Percentiles rank a stretch among this genome's conserved stretches.
Evolutionary conservation across 2,113 vertebrate genomes (phyloP).

Genomic region (Neotragus moschatus): DNA sequence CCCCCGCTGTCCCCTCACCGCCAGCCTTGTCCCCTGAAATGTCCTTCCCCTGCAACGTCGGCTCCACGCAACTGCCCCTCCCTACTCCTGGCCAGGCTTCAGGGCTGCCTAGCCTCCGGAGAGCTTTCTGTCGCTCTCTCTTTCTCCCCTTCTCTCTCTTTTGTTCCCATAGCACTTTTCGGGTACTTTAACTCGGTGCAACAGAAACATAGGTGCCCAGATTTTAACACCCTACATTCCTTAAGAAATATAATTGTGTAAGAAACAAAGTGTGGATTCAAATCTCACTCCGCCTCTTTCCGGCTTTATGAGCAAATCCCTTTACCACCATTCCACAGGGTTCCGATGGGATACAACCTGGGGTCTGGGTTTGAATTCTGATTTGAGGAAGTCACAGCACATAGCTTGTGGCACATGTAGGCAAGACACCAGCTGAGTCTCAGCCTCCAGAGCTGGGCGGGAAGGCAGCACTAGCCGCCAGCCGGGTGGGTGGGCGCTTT

Average conservation of each 20-base stretch:
- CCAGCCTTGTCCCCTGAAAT: background rate
- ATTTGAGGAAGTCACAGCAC: background rate
- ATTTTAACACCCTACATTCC: background rate
- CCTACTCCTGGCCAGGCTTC: background rate
- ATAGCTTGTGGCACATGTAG: background rate
- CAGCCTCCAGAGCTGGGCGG: background rate
- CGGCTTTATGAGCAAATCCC: background rate
- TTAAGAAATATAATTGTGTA: background rate
- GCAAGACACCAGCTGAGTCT: background rate
- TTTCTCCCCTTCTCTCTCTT: background rate
- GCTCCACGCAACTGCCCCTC: background rate
- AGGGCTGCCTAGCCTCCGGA: rapidly evolving
- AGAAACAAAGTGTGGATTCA: background rate
- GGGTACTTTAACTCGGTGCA: background rate
- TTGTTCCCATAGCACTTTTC: background rate
- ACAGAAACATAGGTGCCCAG: background rate
- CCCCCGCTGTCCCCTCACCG: rapidly evolving
- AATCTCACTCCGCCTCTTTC: background rate
- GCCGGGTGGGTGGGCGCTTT: rapidly evolving
- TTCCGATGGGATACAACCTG: background rate
- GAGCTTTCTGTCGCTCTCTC: rapidly evolving
- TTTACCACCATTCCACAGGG: too few species aligned
- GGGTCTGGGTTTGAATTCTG: background rate
- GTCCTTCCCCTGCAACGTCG: background rate
- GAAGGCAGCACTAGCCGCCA: background rate